Base-by-base conservation (phyloP, 2,888 invertebrate genomes). In the Exocentrus adspersus region DNA sequence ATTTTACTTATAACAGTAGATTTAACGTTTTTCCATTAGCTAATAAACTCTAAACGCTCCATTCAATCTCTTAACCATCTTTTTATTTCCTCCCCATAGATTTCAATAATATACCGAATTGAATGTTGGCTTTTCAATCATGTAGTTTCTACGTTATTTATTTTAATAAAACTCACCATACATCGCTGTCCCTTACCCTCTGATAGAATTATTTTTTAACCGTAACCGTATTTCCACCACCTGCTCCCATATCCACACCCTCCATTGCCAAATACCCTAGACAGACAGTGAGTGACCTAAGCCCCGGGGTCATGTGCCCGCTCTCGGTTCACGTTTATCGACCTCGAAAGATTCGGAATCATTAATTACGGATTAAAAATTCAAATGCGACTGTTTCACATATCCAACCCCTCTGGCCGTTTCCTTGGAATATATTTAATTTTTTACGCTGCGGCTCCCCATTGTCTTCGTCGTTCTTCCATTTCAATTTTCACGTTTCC, bases 191-290 rank as follows among this genome's bases (percentile, higher is more conserved):
- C n/a, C n/a, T n/a, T n/a, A n/a, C n/a, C 16, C 14, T 24, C 16
- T 9, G 24, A 16, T 24, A 46, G 14, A 14, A 28, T 28, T 12
- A 7, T 7, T 12, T n/a, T n/a, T n/a, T n/a, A n/a, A n/a, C 14
- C 17, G 20, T 10, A 48, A 48, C 24, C 4, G 48, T 48, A 24
- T 24, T 48, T 48, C 7, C 28, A 48, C 14, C 48, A 48, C 48
- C 48, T 48, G 48, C 14, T 16, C 12, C 10, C 21, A 12, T 28
- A 30, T 48, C 28, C 7, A 24, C 14, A 48, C 16, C 21, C 2
- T 24, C 48, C 14, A 24, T 12, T 14, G 28, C 45, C 16, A 12
- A 37, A 37, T 37, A 2, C n/a, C n/a, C 14, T 12, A 12, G 5
- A 37, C 14, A 37, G n/a, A 37, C 37, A 10, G 37, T 12, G 37